Conservation (phyloP, 2,797 vertebrate genomes). For the Peromyscus attwateri region DNA sequence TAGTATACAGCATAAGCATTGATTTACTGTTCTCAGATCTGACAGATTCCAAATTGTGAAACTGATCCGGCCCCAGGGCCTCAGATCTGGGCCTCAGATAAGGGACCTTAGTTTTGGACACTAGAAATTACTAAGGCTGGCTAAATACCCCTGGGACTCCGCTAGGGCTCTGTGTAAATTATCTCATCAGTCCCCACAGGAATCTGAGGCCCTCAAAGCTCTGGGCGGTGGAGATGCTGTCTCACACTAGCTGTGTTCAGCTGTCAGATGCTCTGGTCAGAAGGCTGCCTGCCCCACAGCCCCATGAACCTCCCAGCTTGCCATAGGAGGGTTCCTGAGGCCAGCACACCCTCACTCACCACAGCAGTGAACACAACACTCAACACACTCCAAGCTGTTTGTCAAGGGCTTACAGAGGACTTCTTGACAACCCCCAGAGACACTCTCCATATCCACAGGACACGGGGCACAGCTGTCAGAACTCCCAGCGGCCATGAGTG, state of each 20-base stretch:
- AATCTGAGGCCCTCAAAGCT: not conserved
- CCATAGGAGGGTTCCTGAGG: not conserved
- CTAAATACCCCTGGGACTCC: not conserved
- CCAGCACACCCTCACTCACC: not conserved
- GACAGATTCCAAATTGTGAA: slow-evolving; percentile 49
- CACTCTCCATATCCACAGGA: not conserved
- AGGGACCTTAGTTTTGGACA: not conserved
- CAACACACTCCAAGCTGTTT: not conserved
- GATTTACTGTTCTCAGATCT: not conserved
- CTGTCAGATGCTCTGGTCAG: not conserved
- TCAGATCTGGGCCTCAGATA: not conserved
- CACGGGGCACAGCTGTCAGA: not conserved
- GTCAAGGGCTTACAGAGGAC: not conserved
- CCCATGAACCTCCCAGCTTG: not conserved
- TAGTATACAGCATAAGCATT: slow-evolving; percentile 52
- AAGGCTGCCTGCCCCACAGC: not conserved
- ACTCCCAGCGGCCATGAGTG: accelerated
- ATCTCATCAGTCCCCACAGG: not conserved
- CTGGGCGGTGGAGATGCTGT: not conserved
- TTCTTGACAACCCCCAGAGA: not conserved
- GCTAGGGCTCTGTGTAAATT: not conserved
- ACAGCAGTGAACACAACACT: not conserved
- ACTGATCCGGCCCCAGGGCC: slow-evolving; percentile 40
- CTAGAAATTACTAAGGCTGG: not conserved
- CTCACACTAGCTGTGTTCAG: not conserved